phyloP scores from a whole-genome alignment of 2,797 vertebrate species.

The Rousettus madagascariensis region DNA sequence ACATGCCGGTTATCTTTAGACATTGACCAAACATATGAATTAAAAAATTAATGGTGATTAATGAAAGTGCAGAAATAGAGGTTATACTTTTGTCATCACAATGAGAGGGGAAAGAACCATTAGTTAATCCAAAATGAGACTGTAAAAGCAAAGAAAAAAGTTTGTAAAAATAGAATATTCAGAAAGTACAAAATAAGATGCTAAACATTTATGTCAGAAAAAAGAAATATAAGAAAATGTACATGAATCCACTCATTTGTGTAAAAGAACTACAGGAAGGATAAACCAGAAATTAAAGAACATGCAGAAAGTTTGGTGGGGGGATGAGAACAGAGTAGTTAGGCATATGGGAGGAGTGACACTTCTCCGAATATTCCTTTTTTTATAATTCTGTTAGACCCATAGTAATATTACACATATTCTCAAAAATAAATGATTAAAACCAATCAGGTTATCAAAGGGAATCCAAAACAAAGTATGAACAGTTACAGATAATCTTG shows the following conservation, averaged over 20 bases:
- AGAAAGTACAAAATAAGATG: background rate
- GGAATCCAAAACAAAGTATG: background rate
- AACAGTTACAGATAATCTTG: background rate
- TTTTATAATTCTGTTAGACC: background rate
- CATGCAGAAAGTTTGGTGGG: background rate
- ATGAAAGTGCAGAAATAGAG: background rate
- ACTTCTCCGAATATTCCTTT: background rate
- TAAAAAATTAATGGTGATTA: background rate
- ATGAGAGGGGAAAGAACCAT: background rate
- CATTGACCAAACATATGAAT: background rate
- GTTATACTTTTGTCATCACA: background rate
- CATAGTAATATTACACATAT: background rate
- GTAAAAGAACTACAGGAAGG: background rate
- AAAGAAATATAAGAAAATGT: background rate
- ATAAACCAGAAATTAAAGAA: conserved; percentile 6
- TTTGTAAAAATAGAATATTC: background rate
- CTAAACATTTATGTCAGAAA: background rate
- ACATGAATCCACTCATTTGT: background rate
- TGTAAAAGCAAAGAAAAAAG: background rate
- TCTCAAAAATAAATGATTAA: background rate
- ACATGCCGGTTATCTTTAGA: background rate
- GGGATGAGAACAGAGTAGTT: background rate
- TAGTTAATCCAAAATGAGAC: background rate
- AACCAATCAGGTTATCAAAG: background rate
- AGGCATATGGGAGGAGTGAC: background rate